A percentile compares a stretch with the other conserved stretches of the same genome.
phyloP scores from a whole-genome alignment of 37 sponge, comb jelly and placozoan genomes.

The Haliclona indistincta region DNA sequence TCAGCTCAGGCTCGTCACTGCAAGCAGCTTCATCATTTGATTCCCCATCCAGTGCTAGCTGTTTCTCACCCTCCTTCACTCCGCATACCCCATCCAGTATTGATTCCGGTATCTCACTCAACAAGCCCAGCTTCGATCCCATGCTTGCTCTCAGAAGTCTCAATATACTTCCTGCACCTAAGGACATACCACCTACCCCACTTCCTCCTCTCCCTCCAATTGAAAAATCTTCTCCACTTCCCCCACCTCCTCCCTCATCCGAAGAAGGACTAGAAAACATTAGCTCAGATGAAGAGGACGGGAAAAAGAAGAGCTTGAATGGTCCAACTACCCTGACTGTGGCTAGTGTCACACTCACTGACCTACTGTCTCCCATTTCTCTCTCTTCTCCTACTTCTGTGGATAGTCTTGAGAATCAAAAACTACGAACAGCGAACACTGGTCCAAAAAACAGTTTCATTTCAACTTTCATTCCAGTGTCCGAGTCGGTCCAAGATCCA shows the following conservation, averaged over 20 bases:
- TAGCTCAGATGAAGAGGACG: slow-evolving; percentile 56
- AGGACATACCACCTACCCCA: slow-evolving; percentile 12
- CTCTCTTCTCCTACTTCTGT: slow-evolving; percentile 43
- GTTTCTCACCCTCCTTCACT: slow-evolving; percentile 1
- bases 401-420: neutral
- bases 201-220: slow-evolving; percentile 41
- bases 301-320: neutral
- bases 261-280: slow-evolving; percentile 47
- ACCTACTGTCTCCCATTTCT: slow-evolving; percentile 44
- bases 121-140: neutral
- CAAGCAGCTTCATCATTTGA: neutral
- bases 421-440: neutral
- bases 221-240: slow-evolving; percentile 38
- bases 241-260: slow-evolving; percentile 36
- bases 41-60: neutral
- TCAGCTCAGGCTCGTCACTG: neutral
- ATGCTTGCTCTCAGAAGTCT: neutral
- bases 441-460: neutral
- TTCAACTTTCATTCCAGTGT: neutral
- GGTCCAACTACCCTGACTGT: too few relatives aligned
- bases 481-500: too few relatives aligned
- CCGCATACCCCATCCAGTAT: slow-evolving; percentile 46
- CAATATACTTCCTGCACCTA: neutral
- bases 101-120: slow-evolving; percentile 58
- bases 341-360: too few relatives aligned